Evolutionary conservation across 2,888 invertebrate species (phyloP), one percentile per base, ranked within the genome.

Genomic region (Drosophila leonis): DNA sequence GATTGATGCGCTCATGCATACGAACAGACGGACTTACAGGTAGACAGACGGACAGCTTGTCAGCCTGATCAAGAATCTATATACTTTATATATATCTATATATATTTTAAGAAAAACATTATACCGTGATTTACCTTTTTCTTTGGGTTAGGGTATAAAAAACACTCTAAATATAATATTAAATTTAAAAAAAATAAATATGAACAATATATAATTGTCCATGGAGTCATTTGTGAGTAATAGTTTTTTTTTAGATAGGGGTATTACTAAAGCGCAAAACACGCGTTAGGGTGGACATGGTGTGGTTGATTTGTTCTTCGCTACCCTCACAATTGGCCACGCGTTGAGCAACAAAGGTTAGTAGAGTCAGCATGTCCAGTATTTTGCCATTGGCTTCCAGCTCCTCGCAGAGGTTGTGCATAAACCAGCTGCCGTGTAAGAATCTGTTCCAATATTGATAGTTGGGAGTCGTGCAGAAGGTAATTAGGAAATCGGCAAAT

Each of bases 401-500:
- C 85, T 98, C 97, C 37, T 95, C 94, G 92, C 97, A 97, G 39
- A 98, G 94, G 0, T 98, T 96, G 93, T 98, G 98, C 93, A 98
- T 96, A 91, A 98, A 98, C 98, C 98, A 98, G 0, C 98, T 98
- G 2, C 98, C 98, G 65, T 96, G 95, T 18, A 96, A 96, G 20
- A 97, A 97, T 90, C 98, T 98, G 56, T 98, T 95, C 98, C 98
- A 98, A 0, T 98, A 98, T 93, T 96, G 98, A 92, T 95, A 97
- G 44, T 98, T 96, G 95, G 98, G 97, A 56, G 98, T 96, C n/a
- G 98, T 98, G 12, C 98, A 98, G 92, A 97, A 98, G 6, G 97
- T 97, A 90, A 98, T 96, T 57, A 98, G 94, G 92, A 98, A 98
- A 93, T 98, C 98, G 0, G 98, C 98, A 93, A 97, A 97, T n/a